These are phyloP conservation scores for Hermaeophaga mercurialis DNA, from an alignment of 2,888 invertebrate genomes.

Conservation along the genomic window DNA sequence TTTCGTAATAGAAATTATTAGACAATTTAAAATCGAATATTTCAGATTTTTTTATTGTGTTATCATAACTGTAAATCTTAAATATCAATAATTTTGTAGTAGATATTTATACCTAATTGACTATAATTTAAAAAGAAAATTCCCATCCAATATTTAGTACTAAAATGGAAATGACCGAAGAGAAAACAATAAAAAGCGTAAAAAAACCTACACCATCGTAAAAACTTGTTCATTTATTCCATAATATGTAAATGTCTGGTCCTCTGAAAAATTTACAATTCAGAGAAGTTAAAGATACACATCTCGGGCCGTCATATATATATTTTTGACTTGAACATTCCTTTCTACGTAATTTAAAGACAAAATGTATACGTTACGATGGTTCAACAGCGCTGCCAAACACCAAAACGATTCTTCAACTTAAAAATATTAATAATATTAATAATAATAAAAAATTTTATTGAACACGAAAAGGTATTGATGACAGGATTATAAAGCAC, in stretches of 20 bases:
- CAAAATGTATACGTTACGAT: conserved; percentile 39
- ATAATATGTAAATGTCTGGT: conserved; percentile 50
- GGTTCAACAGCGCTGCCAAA: conserved; percentile 26
- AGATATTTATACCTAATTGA: too few species aligned
- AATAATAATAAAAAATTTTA: too few species aligned
- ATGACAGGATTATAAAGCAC: too few species aligned
- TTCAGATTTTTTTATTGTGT: too few species aligned
- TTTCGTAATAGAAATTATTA: too few species aligned
- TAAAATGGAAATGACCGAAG: conserved; percentile 5
- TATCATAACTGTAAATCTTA: too few species aligned
- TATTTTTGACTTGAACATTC: conserved; percentile 51
- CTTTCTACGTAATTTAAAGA: conserved; percentile 50
- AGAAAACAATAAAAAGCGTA: conserved; percentile 15
- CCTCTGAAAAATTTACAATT: conserved; percentile 52
- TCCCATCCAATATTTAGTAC: conserved; percentile 10
- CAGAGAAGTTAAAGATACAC: conserved; percentile 53
- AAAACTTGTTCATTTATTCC: conserved; percentile 47
- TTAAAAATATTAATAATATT: not conserved
- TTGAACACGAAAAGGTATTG: too few species aligned
- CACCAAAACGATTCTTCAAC: not conserved
- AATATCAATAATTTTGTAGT: too few species aligned
- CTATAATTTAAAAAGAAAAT: too few species aligned
- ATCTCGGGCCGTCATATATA: conserved; percentile 53
- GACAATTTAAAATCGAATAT: too few species aligned
- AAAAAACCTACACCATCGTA: conserved; percentile 32